phyloP scores from a whole-genome alignment of 2,113 vertebrate genomes.

The Balaeniceps rex region DNA sequence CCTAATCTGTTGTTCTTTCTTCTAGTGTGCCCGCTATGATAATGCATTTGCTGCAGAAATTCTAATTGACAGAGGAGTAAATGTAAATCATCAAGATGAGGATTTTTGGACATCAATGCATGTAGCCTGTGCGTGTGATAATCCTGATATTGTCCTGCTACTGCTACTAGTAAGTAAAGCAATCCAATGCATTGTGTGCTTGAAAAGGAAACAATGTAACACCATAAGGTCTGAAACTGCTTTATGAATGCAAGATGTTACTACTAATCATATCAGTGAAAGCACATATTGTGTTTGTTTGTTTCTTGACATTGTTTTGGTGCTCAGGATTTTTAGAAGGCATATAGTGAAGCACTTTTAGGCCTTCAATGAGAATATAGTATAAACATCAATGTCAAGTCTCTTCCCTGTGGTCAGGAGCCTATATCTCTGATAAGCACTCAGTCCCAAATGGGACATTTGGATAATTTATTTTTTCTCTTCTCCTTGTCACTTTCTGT shows the following conservation, averaged over 20 bases:
- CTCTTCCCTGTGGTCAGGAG: not conserved
- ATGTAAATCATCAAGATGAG: conserved; percentile 92
- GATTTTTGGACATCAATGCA: conserved; percentile 95
- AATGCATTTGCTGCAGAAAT: conserved; percentile 91
- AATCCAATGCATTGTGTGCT: not conserved
- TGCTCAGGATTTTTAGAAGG: not conserved
- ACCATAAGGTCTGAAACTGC: not conserved
- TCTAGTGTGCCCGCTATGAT: conserved; percentile 92
- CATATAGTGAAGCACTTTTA: not conserved
- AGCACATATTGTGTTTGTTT: not conserved
- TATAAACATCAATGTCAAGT: not conserved
- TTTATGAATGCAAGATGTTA: not conserved
- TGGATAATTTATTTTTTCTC: not conserved
- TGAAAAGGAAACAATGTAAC: not conserved
- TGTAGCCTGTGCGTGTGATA: conserved; percentile 89
- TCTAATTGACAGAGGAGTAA: conserved; percentile 88
- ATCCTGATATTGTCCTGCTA: conserved; percentile 86
- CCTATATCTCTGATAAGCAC: not conserved
- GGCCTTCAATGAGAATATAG: not conserved
- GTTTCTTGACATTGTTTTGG: not conserved
- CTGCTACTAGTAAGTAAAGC: conserved; percentile 85
- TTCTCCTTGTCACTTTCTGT: not conserved
- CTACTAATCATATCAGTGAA: not conserved
- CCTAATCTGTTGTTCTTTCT: conserved; percentile 1
- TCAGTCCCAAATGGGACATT: not conserved